Conservation (phyloP, 2,113 vertebrate genomes). For the Acrocephalus kingi region DNA sequence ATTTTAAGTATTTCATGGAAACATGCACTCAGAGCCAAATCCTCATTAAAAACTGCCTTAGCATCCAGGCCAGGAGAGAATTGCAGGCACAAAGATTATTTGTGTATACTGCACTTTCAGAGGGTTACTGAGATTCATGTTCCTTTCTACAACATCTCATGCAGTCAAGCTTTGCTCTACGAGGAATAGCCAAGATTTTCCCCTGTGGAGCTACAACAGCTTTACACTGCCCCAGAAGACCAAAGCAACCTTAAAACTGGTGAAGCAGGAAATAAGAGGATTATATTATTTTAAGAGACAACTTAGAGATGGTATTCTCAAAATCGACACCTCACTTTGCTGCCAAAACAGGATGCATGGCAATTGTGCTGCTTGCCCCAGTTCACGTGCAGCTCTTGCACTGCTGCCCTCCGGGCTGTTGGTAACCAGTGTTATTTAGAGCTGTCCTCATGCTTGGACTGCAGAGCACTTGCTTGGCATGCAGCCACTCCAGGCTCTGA, state of each 20-base stretch:
- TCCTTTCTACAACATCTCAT: constrained; percentile 17
- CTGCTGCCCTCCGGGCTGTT: constrained; percentile 23
- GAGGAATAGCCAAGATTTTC: constrained; percentile 17
- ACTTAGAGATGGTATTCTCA: neutral
- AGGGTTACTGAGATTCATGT: constrained; percentile 18
- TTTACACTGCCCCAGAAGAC: constrained; percentile 23
- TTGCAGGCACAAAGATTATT: constrained; percentile 15
- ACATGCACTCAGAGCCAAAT: constrained; percentile 31
- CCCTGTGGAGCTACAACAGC: neutral
- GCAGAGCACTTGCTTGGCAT: constrained; percentile 29
- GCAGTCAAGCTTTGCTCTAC: constrained; percentile 15
- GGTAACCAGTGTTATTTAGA: constrained; percentile 45
- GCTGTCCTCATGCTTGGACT: neutral
- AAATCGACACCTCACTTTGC: neutral
- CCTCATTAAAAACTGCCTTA: constrained; percentile 61
- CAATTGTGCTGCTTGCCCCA: neutral
- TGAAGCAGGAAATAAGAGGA: constrained; percentile 47
- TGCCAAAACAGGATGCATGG: neutral
- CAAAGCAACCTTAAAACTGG: neutral
- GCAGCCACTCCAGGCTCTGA: constrained; percentile 30
- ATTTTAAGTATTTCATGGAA: constrained; percentile 41
- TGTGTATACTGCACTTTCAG: constrained; percentile 17
- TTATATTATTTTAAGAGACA: neutral
- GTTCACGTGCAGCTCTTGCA: neutral
- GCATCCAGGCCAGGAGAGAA: constrained; percentile 38